phyloP scores from a whole-genome alignment of 1,140 invertebrate genomes.

The Zaprionus kolodkinae region DNA sequence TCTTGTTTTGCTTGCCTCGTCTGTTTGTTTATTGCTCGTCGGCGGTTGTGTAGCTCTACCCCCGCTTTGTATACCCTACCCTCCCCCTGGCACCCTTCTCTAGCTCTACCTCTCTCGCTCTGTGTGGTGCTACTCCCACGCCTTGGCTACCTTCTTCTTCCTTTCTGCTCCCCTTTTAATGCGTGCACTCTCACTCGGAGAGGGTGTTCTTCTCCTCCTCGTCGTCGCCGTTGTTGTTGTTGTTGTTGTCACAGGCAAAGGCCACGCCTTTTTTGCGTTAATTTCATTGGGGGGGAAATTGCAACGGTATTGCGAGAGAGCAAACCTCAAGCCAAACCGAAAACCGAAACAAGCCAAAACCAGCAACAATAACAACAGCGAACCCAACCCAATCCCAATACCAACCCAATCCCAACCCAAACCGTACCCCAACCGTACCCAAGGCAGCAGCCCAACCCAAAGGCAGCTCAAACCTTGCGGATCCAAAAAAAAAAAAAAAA shows the following conservation, averaged over 20 bases:
- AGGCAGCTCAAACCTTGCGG: not conserved
- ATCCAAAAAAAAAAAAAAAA: not conserved
- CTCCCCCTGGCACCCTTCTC: too few relatives aligned
- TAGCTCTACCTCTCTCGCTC: not conserved
- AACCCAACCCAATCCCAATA: constrained; percentile 20
- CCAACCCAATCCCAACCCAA: constrained; percentile 7
- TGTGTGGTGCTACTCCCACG: not conserved
- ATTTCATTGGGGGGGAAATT: constrained; percentile 64
- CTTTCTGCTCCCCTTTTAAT: constrained; percentile 33
- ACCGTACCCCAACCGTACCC: not conserved
- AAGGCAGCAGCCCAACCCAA: constrained; percentile 19
- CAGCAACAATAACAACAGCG: not conserved
- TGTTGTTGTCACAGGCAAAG: constrained; percentile 67
- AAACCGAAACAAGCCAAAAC: constrained; percentile 23
- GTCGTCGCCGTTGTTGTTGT: constrained; percentile 13
- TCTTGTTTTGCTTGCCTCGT: constrained; percentile 17
- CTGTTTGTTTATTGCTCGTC: constrained; percentile 75
- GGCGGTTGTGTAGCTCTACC: constrained; percentile 41
- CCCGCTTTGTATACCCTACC: not conserved
- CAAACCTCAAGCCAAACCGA: constrained; percentile 19
- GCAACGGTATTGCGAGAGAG: constrained; percentile 26
- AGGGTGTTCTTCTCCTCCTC: not conserved
- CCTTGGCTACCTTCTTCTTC: constrained; percentile 4
- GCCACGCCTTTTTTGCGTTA: constrained; percentile 81
- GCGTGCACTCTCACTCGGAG: constrained; percentile 18